Evolutionary conservation across 2,888 invertebrate genomes (phyloP), one percentile per base, ranked within the genome.

Genomic region (Ormyrus pomaceus): DNA sequence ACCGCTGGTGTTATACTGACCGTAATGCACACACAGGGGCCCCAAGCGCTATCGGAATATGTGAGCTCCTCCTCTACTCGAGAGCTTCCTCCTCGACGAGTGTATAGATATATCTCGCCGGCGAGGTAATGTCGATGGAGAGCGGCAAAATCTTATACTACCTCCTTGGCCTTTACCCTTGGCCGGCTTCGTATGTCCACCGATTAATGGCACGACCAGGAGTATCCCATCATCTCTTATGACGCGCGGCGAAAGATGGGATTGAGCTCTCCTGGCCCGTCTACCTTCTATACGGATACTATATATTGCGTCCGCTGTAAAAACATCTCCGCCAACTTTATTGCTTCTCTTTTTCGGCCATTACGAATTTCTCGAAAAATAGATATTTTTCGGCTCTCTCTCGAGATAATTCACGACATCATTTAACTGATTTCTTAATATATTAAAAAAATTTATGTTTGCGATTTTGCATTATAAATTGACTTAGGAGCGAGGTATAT

Each of bases 181-280:
- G 59, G 53, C 58, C 59, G 66, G 59, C 51, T 66, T 51, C 59
- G 68, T 61, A 53, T 69, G 53, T 46, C 53, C 46, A 5, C 13
- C 68, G 76, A 76, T 68, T 76, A 76, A 75, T 75, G 66, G 66
- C 59, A 19, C 34, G 50, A 34, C 48, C 53, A 55, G 46, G 59
- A 71, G 50, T 50, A 48, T 48, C 59, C 62, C 53, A 62, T 72
- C 72, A 34, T 72, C 72, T 72, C 62, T 72, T 72, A 62, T 62
- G 59, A 71, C 50, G 71, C 58, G 55, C 58, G 11, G 50, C 55
- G 8, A 69, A 56, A 50, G n/a, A 70, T 58, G 48, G 58, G 56
- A 70, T 70, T 70, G 58, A 48, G 45, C 11, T 34, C 10, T 19
- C 9, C 9, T n/a, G 55, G 46, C 34, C 34, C 13, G 7, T 13